Percentiles rank a stretch among this genome's conserved stretches.
These are phyloP conservation scores for Willisornis vidua DNA, from an alignment of 2,113 vertebrate genomes.

Conservation along the genomic window DNA sequence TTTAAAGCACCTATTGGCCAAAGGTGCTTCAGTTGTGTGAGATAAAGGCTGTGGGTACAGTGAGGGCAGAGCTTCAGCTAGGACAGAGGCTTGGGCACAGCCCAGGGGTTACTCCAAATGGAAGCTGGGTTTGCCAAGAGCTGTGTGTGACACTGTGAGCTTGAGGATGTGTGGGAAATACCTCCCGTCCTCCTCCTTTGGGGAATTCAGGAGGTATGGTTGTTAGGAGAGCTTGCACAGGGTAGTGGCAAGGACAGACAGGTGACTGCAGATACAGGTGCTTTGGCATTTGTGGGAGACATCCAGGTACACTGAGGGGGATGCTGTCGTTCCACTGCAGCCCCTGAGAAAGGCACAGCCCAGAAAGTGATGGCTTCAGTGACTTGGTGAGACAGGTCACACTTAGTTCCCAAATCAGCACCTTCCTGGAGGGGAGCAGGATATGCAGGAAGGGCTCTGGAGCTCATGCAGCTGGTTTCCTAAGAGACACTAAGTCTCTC, in stretches of 20 bases:
- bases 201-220: background rate
- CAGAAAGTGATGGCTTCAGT: too few relatives aligned
- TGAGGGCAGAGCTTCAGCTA: background rate
- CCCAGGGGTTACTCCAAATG: background rate
- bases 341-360: background rate
- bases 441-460: background rate
- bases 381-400: background rate
- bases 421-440: background rate
- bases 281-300: background rate
- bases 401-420: background rate
- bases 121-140: background rate
- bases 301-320: too few relatives aligned
- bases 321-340: too few relatives aligned
- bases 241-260: background rate
- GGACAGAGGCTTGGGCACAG: background rate
- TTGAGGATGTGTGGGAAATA: accelerated
- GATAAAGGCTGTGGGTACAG: background rate
- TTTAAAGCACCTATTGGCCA: background rate
- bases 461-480: background rate
- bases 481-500: background rate
- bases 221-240: background rate
- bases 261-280: accelerated
- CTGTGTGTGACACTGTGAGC: accelerated
- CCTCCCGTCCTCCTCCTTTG: background rate
- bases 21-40: background rate